A percentile compares a stretch with the other conserved stretches of the same genome.
phyloP scores from a whole-genome alignment of 1,140 invertebrate species.

The Zaprionus camerounensis region DNA sequence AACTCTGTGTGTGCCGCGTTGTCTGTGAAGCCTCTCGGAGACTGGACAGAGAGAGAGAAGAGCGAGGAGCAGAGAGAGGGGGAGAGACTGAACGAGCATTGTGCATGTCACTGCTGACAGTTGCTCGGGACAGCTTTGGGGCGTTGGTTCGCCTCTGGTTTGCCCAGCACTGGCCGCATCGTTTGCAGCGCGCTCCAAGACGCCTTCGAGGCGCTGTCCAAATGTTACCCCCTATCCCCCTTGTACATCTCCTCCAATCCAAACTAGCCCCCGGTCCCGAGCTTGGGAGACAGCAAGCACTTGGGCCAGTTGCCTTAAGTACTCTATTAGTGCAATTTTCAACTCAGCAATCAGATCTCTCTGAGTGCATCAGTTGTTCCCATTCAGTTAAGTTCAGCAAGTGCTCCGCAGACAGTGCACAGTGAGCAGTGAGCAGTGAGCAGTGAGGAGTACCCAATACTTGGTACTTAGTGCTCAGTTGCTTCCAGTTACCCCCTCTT shows the following conservation, averaged over 20 bases:
- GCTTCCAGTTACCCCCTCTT: too few relatives aligned
- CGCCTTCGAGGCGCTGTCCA: conserved; percentile 21
- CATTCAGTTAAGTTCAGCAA: conserved; percentile 6
- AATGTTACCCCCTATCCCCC: conserved; percentile 23
- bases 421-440: conserved; percentile 2
- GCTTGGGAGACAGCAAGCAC: conserved; percentile 1
- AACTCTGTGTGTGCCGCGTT: conserved; percentile 30
- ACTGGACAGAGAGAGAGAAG: neutral
- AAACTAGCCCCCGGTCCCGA: neutral
- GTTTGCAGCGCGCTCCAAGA: neutral
- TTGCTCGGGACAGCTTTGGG: conserved; percentile 19
- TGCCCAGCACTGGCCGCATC: neutral
- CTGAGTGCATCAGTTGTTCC: conserved; percentile 26
- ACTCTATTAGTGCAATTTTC: conserved; percentile 57
- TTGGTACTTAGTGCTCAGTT: neutral
- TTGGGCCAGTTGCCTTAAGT: conserved; percentile 41
- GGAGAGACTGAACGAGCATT: neutral
- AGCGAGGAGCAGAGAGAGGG: neutral
- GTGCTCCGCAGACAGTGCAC: neutral
- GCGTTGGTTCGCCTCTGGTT: conserved; percentile 15
- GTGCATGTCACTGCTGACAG: conserved; percentile 49
- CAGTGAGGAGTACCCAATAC: neutral
- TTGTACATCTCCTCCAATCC: neutral
- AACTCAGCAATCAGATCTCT: conserved; percentile 20
- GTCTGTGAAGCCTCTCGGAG: conserved; percentile 22